Evolutionary conservation across 2,888 invertebrate genomes (phyloP), one percentile per base, ranked within the genome.

Genomic region (Terebella lapidaria): DNA sequence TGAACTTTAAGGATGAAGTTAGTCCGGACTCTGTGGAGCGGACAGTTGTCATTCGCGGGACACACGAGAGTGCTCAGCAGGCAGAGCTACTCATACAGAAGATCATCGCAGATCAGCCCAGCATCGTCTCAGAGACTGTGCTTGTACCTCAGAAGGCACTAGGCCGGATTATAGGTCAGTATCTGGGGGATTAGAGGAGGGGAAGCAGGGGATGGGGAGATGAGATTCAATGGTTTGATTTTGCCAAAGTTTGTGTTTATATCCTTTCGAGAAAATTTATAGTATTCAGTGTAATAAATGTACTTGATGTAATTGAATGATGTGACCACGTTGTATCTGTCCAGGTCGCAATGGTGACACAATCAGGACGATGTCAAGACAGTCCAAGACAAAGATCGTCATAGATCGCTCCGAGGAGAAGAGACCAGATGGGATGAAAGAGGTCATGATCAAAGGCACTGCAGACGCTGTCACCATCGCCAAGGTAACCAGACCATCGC

Each of bases 1-100:
- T 88, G 46, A 77, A 80, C 62, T 83, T 83, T 67, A 75, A 76
- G 57, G 81, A 83, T 67, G 74, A 77, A 60, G 70, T 74, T 69
- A 18, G 59, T 1, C 63, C 75, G 1, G 83, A 82, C 0, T 80
- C 84, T 25, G 53, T 59, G 18, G 71, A 71, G 3, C 82, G 88
- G 66, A 83, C 87, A 5, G 90, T 91, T 72, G 81, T 87, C 15
- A 88, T 94, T 63, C 82, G 84, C 57, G 94, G 94, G 0, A 82
- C 84, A 0, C 80, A 82, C 0, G 87, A 88, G 61, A 84, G 86
- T 49, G 87, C 89, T 0, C 85, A 86, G 65, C 80, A 87, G 24
- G 94, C 93, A 0, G 88, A 91, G 72, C 62, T 73, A 24, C 71
- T 89, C 71, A 85, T 94, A 5, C 84, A 86, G 10, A 87, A 88